Evolutionary conservation across 2,797 vertebrate species (phyloP), one percentile per base, ranked within the genome.

Genomic region (Cynopterus sphinx): DNA sequence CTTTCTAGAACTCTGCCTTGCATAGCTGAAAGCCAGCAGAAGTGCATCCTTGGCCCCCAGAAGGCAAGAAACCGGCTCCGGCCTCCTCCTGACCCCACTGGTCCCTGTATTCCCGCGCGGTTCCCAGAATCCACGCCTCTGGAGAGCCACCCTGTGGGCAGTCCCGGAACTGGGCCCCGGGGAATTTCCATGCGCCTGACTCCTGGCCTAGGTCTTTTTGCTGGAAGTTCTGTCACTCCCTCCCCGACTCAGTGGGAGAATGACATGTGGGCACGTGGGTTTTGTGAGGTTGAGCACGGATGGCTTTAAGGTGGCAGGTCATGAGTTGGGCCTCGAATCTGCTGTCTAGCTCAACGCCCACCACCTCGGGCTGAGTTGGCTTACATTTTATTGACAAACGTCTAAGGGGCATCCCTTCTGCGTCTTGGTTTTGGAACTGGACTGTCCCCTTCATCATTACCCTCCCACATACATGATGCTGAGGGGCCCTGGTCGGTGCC

Each of bases 1-100:
- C 49, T n/a, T 90, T 87, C 65, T 24, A 78, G 85, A 94, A 89
- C 31, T 75, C 78, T 65, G 41, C 33, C 33, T 70, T 43, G 19
- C 39, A 68, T 7, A 65, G 73, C 51, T 68, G 33, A 9, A 28
- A 59, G 59, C 53, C 13, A 36, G 33, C 36, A 24, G 33, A 70
- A 65, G 41, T 6, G 16, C n/a, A n/a, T 19, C 36, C n/a, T 33
- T 24, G 17, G 59, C 55, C 33, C 61, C 53, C 17, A 24, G 67
- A 78, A 39, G 1, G 33, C 16, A 81, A 91, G 24, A 43, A n/a
- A 15, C 15, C 41, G 33, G 55, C 51, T 16, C 53, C 31, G 5
- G 16, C 21, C 28, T 31, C 11, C 11, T 59, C 59, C 46, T 33
- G 1, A 63, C 9, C 6, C 33, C 28, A 2, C 39, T 57, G 7